Conservation (phyloP, 2,888 invertebrate species). For the Pseudeuparius sepicola region DNA sequence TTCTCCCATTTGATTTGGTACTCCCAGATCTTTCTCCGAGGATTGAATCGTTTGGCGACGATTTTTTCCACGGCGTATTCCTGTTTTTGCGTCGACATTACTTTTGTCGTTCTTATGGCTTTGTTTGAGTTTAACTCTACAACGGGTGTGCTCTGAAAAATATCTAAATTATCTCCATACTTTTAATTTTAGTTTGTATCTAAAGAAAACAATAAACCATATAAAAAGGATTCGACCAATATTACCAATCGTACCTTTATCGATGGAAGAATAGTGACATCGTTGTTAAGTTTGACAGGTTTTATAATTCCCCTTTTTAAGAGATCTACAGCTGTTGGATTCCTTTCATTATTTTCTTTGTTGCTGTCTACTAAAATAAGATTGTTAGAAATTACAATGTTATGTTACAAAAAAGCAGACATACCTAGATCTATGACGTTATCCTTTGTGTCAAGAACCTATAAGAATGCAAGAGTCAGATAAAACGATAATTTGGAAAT, state of each 20-base stretch:
- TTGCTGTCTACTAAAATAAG: slow-evolving; percentile 26
- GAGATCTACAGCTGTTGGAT: slow-evolving; percentile 15
- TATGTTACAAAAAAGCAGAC: slow-evolving; percentile 9
- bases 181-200: no score
- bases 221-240: no score
- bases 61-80: slow-evolving; percentile 76
- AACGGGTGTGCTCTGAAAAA: no score
- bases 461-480: no score
- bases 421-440: no score
- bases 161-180: no score
- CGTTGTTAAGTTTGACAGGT: slow-evolving; percentile 27
- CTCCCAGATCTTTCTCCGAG: slow-evolving; percentile 63
- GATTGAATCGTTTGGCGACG: slow-evolving; percentile 73
- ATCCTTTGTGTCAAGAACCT: no score
- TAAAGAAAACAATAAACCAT: no score
- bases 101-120: slow-evolving; percentile 24
- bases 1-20: slow-evolving; percentile 83
- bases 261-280: slow-evolving; percentile 26
- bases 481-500: no score
- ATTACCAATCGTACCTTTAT: slow-evolving; percentile 25
- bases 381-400: slow-evolving; percentile 2
- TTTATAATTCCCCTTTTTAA: slow-evolving; percentile 25
- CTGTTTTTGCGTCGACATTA: slow-evolving; percentile 33
- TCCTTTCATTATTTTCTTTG: slow-evolving; percentile 25
- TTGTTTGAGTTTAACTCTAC: slow-evolving; percentile 22